These are phyloP conservation scores for Antitype chi DNA, from an alignment of 2,888 invertebrate species.

Conservation along the genomic window DNA sequence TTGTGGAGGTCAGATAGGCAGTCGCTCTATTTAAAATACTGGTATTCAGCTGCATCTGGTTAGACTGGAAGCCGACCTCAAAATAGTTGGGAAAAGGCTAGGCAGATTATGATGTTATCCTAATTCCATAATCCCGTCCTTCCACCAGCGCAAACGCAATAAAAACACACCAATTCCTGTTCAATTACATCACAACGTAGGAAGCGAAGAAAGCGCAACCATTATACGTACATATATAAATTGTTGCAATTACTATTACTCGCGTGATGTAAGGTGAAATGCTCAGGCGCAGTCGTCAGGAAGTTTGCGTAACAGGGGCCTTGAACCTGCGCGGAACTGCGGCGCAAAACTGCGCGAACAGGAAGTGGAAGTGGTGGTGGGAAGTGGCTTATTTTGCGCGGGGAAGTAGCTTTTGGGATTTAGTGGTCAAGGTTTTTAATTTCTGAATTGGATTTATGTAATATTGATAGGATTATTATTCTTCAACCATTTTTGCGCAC, in stretches of 20 bases:
- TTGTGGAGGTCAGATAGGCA: too few species aligned
- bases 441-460: neutral
- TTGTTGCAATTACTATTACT: constrained; percentile 66
- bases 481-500: too few species aligned
- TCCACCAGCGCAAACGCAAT: neutral
- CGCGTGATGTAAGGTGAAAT: constrained; percentile 73
- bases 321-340: constrained; percentile 71
- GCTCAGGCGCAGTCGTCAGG: constrained; percentile 69
- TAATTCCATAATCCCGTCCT: neutral
- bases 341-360: constrained; percentile 36
- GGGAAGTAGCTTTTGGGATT: constrained; percentile 15
- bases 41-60: too few species aligned
- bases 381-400: constrained; percentile 12
- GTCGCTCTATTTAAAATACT: too few species aligned
- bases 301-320: constrained; percentile 73
- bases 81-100: too few species aligned
- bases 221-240: constrained; percentile 63
- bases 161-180: constrained; percentile 48
- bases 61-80: too few species aligned
- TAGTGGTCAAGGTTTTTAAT: constrained; percentile 51
- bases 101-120: too few species aligned
- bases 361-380: constrained; percentile 32
- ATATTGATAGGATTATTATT: neutral
- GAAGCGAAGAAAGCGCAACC: constrained; percentile 60
- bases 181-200: constrained; percentile 62